Conservation (phyloP, 2,797 vertebrate genomes). For the Lacerta bilineata region DNA sequence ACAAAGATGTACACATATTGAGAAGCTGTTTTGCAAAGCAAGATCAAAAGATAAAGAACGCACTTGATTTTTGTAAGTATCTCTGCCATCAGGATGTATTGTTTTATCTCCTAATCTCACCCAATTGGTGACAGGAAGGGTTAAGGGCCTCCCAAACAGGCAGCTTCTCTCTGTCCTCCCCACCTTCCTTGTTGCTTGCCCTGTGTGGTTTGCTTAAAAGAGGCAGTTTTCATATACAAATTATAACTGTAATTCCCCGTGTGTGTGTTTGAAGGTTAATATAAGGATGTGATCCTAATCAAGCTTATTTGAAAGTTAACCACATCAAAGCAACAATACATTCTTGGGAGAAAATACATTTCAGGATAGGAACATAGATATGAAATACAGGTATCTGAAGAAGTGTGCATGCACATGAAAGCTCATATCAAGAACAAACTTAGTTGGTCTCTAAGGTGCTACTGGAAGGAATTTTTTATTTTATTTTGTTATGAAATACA, state of each 20-base stretch:
- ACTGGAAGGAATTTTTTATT: too few relatives aligned
- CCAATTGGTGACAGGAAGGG: background rate
- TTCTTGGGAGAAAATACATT: background rate
- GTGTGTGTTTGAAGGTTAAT: background rate
- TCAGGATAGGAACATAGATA: background rate
- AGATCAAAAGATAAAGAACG: too few relatives aligned
- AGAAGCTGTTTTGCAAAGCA: too few relatives aligned
- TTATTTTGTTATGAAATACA: background rate
- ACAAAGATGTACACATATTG: too few relatives aligned
- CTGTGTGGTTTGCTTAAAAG: background rate
- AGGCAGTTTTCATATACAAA: background rate
- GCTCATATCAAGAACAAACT: too few relatives aligned
- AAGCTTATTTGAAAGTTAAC: background rate
- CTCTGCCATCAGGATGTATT: background rate
- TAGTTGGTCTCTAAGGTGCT: too few relatives aligned
- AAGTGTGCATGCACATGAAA: background rate
- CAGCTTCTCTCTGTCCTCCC: background rate
- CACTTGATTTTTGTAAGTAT: too few relatives aligned
- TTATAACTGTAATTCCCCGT: background rate
- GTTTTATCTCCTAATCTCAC: background rate
- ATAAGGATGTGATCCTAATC: background rate
- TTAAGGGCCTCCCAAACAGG: too few relatives aligned
- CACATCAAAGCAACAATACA: background rate
- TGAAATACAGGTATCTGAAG: too few relatives aligned
- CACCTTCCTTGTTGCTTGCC: background rate